Evolutionary conservation across 2,888 invertebrate species (phyloP), one percentile per base, ranked within the genome.

Genomic region (Danaus chrysippus): DNA sequence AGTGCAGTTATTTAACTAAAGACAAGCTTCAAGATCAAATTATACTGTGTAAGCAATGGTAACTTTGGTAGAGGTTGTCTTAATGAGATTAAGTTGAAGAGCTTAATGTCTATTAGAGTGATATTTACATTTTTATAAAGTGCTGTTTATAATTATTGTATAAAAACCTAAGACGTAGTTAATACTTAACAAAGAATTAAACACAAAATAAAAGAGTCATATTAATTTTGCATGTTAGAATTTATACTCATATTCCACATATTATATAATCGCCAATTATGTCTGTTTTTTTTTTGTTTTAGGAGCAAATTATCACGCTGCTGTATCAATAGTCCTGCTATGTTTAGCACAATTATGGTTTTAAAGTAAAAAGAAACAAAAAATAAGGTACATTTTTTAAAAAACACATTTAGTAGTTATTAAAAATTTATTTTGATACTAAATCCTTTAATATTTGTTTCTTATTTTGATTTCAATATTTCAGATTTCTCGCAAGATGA

Each of bases 281-380:
- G 8, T 54, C 10, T n/a, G n/a, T n/a, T 43, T 42, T 62, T 63
- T 60, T 64, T 67, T 70, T 77, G 71, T 82, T 81, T 53, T 84
- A 88, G 88, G 85, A 56, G 71, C 79, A 44, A 81, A 71, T 63
- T 65, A 79, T 64, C 78, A 75, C 70, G 77, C 75, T 54, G 76
- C 82, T 46, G 61, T 83, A 43, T 74, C 78, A 3, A 74, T 78
- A 73, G 64, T 81, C 55, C 62, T 82, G 74, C 73, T 86, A 70
- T 76, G n/a, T 68, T 68, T 86, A 73, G 78, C 81, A 75, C 79
- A 84, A 74, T 70, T 77, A 64, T 67, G 82, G n/a, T n/a, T 66
- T 64, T 75, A 64, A 76, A 74, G 65, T 83, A 83, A 77, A 66
- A 67, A 56, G 60, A 58, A 62, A 58, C 58, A 19, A 52, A 41